A percentile compares a stretch with the other conserved stretches of the same genome.
phyloP scores from a whole-genome alignment of 2,888 invertebrate genomes.

The Ectemnius lituratus region DNA sequence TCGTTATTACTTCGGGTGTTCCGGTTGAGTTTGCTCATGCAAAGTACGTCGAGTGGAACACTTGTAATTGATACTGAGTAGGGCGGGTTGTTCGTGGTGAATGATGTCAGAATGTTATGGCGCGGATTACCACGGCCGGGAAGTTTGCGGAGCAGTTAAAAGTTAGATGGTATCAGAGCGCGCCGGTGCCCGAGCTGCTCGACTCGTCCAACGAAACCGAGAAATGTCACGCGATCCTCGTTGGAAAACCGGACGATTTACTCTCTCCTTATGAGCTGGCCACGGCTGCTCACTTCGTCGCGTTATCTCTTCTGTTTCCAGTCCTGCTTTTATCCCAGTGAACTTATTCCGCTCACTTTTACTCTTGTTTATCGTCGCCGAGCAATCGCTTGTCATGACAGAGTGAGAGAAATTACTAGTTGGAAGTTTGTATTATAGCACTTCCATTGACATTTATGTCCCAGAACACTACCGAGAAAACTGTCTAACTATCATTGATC shows the following conservation, averaged over 20 bases:
- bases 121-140: slow-evolving; percentile 29
- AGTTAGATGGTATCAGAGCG: slow-evolving; percentile 44
- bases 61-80: slow-evolving; percentile 13
- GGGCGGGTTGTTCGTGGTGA: slow-evolving; percentile 11
- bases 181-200: slow-evolving; percentile 4
- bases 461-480: too few species aligned
- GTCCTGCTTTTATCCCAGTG: too few species aligned
- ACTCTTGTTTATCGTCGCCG: too few species aligned
- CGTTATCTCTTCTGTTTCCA: too few species aligned
- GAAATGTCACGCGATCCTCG: slow-evolving; percentile 44
- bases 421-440: too few species aligned
- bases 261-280: slow-evolving; percentile 11
- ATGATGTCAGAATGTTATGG: slow-evolving; percentile 49
- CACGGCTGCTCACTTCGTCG: slow-evolving; percentile 17
- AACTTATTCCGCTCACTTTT: too few species aligned
- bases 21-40: neutral
- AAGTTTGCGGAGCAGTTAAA: slow-evolving; percentile 58
- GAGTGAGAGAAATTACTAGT: slow-evolving; percentile 31
- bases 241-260: slow-evolving; percentile 40
- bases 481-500: too few species aligned
- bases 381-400: too few species aligned
- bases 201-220: slow-evolving; percentile 17
- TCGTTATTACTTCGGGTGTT: too few species aligned
- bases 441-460: too few species aligned
- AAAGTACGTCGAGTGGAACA: too few species aligned